phyloP scores from a whole-genome alignment of 92 coral and sea anemone genomes.

The Porites cylindrica region DNA sequence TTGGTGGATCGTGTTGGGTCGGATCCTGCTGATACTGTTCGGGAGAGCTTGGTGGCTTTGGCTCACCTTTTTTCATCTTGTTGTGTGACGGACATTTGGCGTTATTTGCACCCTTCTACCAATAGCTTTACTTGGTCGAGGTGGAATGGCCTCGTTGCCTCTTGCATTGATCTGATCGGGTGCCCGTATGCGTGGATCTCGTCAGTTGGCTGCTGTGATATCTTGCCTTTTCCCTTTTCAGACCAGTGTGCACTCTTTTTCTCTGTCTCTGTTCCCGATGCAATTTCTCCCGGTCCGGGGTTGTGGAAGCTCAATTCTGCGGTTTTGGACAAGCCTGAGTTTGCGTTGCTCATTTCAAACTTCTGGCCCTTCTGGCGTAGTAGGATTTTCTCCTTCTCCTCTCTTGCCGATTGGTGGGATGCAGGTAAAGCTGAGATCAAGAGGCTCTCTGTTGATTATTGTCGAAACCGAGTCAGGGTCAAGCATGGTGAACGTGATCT shows the following conservation, averaged over 20 bases:
- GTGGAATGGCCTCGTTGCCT: conserved; percentile 34
- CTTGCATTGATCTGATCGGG: conserved; percentile 67
- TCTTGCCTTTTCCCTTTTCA: conserved; percentile 21
- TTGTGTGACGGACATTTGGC: conserved; percentile 50
- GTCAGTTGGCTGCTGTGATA: background rate
- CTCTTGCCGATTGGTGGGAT: conserved; percentile 63
- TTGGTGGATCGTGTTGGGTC: conserved; percentile 39
- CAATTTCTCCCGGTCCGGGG: conserved; percentile 46
- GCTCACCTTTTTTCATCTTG: conserved; percentile 16
- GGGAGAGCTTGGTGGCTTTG: conserved; percentile 17
- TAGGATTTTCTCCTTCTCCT: background rate
- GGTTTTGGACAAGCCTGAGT: conserved; percentile 25
- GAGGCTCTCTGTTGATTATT: background rate
- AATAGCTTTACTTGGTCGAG: conserved; percentile 50
- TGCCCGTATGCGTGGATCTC: conserved; percentile 48
- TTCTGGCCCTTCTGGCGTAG: conserved; percentile 53
- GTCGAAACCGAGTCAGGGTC: background rate
- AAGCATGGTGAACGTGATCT: background rate
- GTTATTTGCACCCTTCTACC: conserved; percentile 34
- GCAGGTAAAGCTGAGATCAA: conserved; percentile 47
- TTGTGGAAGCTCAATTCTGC: conserved; percentile 69
- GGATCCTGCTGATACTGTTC: background rate
- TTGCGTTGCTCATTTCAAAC: background rate
- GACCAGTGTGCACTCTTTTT: conserved; percentile 31
- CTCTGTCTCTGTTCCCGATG: background rate